A percentile compares a stretch with the other conserved stretches of the same genome.
Conservation (phyloP, 2,888 invertebrate genomes). For the Volucella inflata region DNA sequence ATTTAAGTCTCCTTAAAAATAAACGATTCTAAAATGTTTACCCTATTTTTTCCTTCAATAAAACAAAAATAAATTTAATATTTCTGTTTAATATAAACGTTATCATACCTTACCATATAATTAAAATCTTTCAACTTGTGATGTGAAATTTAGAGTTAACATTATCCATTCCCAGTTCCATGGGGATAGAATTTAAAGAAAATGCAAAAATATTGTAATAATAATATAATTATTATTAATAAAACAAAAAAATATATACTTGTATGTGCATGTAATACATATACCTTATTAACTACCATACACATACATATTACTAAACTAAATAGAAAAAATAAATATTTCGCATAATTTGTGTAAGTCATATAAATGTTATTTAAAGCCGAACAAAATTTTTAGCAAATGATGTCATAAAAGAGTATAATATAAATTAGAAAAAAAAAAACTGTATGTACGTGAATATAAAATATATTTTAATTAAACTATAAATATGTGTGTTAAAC, state of each 20-base stretch:
- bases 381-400: slow-evolving; percentile 36
- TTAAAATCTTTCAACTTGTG: slow-evolving; percentile 82
- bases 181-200: slow-evolving; percentile 80
- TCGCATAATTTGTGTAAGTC: slow-evolving; percentile 64
- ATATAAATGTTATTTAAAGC: slow-evolving; percentile 64
- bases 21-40: slow-evolving; percentile 36
- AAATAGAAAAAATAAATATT: slow-evolving; percentile 38
- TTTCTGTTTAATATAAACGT: slow-evolving; percentile 48
- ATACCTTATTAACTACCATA: slow-evolving; percentile 62
- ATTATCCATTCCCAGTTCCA: slow-evolving; percentile 83
- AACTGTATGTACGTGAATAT: slow-evolving; percentile 43
- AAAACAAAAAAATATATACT: slow-evolving; percentile 35
- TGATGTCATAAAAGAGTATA: slow-evolving; percentile 29
- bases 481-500: slow-evolving; percentile 50
- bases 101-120: slow-evolving; percentile 53
- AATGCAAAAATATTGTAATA: slow-evolving; percentile 61
- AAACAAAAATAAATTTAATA: slow-evolving; percentile 50
- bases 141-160: slow-evolving; percentile 84
- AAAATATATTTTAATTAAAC: slow-evolving; percentile 55
- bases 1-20: slow-evolving; percentile 62
- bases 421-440: slow-evolving; percentile 35
- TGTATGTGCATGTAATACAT: slow-evolving; percentile 34
- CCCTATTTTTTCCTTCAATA: slow-evolving; percentile 26
- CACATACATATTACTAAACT: slow-evolving; percentile 53
- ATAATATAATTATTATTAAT: slow-evolving; percentile 47